Evolutionary conservation across 2,888 invertebrate species (phyloP).

Genomic region (Leptogaster cylindrica): DNA sequence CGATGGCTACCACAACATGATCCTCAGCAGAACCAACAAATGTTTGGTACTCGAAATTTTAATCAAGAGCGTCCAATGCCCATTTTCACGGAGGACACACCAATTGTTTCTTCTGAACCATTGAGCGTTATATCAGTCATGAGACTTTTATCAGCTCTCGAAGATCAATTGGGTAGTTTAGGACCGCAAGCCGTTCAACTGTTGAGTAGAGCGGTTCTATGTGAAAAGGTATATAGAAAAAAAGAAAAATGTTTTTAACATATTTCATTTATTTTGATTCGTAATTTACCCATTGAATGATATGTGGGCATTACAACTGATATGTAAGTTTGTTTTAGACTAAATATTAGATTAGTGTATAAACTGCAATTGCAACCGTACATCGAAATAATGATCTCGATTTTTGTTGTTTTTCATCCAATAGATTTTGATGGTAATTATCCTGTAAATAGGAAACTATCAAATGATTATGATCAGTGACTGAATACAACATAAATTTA

Average conservation of each 20-base stretch:
- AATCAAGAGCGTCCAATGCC: slow-evolving; percentile 24
- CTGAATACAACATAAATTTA: too few relatives aligned
- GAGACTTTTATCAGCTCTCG: slow-evolving; percentile 46
- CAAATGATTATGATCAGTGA: too few relatives aligned
- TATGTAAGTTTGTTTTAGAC: too few relatives aligned
- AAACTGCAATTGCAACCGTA: too few relatives aligned
- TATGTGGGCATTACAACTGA: too few relatives aligned
- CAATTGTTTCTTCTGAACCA: slow-evolving; percentile 36
- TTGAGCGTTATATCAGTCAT: slow-evolving; percentile 45
- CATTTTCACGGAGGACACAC: slow-evolving; percentile 29
- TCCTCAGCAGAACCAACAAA: slow-evolving; percentile 21
- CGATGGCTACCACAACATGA: slow-evolving; percentile 3
- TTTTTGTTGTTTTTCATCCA: too few relatives aligned
- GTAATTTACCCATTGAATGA: not conserved
- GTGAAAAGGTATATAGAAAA: slow-evolving; percentile 46
- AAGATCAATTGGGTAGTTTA: slow-evolving; percentile 46
- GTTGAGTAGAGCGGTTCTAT: slow-evolving; percentile 43
- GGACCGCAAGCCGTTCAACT: slow-evolving; percentile 46
- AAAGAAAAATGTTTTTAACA: slow-evolving; percentile 7
- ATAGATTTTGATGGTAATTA: too few relatives aligned
- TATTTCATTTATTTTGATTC: slow-evolving; percentile 1
- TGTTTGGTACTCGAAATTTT: slow-evolving; percentile 27
- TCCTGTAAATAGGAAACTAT: too few relatives aligned
- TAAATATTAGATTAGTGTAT: not conserved
- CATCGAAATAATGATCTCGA: too few relatives aligned